A percentile compares a stretch with the other conserved stretches of the same genome.
Evolutionary conservation across 2,113 vertebrate species (phyloP).

Genomic region (Rallus limicola): DNA sequence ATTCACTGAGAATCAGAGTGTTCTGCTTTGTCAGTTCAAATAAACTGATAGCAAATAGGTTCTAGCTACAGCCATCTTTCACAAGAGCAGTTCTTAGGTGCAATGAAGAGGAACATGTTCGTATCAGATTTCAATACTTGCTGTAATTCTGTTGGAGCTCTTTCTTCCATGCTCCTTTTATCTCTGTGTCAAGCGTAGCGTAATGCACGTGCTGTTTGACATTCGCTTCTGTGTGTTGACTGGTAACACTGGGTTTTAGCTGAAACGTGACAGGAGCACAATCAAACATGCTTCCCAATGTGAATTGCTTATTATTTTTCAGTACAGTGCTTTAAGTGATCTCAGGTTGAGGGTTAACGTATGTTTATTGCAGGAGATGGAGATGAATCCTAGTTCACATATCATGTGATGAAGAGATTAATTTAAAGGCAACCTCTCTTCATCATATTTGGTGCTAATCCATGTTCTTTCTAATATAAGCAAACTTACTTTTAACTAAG

Average conservation of each 20-base stretch:
- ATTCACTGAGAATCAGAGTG: background rate
- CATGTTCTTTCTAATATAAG: background rate
- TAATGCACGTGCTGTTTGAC: background rate
- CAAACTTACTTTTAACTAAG: background rate
- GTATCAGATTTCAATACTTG: background rate
- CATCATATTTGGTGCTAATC: background rate
- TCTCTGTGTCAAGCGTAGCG: background rate
- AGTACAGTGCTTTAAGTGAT: background rate
- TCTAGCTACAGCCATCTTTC: background rate
- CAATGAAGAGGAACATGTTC: background rate
- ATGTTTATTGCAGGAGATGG: background rate
- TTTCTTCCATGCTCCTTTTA: background rate
- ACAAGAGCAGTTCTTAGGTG: background rate
- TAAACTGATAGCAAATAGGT: background rate
- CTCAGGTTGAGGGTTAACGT: background rate
- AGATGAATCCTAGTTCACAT: background rate
- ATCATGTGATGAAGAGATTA: background rate
- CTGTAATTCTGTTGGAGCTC: background rate
- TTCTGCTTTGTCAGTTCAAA: background rate
- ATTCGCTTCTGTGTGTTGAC: background rate
- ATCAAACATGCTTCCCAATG: accelerated
- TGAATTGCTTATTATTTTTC: background rate
- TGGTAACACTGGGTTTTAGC: background rate
- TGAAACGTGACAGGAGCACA: background rate
- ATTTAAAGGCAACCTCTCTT: background rate